Evolutionary conservation across 2,888 invertebrate genomes (phyloP), one percentile per base, ranked within the genome.

Genomic region (Hoplodrina blanda): DNA sequence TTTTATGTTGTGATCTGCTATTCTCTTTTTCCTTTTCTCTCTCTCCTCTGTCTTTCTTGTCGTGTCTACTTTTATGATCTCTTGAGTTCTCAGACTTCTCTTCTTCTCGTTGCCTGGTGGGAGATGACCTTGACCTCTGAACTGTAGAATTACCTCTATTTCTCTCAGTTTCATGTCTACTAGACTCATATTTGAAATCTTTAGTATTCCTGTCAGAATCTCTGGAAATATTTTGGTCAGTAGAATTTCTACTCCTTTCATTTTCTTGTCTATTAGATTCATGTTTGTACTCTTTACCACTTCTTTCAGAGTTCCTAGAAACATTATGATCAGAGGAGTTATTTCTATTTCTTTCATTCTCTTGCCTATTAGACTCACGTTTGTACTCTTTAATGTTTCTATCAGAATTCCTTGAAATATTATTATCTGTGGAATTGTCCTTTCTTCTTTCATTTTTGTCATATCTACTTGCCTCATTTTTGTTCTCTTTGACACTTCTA

Each of bases 1-100:
- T 78, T 50, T 73, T 70, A 69, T 78, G 72, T 80, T 72, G 87
- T 56, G 68, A 61, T 62, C 70, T 80, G 41, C 56, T 83, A 25
- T 53, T 78, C 2, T 72, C 62, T 54, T 15, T 62, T 49, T 69
- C 62, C 52, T 64, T 77, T 54, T 78, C 64, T 55, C 25, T 73
- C 1, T 81, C 72, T 57, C n/a, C 60, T 62, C 46, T 65, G n/a
- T 77, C 60, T 52, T 37, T 41, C 41, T 56, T 59, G 10, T 66
- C 79, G 56, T 77, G 55, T 59, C 62, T 80, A 44, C 70, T 65
- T 44, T 69, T 79, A 53, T 69, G 54, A 60, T 78, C 63, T 67
- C 69, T 76, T 56, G 73, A 67, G 69, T 74, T 79, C 61, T 81
- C 71, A 76, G 20, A 67, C 68, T 71, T 81, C 59, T 82, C 69